Percentiles rank a stretch among this genome's conserved stretches.
Evolutionary conservation across 2,113 vertebrate species (phyloP).

Genomic region (Catharus minimus): DNA sequence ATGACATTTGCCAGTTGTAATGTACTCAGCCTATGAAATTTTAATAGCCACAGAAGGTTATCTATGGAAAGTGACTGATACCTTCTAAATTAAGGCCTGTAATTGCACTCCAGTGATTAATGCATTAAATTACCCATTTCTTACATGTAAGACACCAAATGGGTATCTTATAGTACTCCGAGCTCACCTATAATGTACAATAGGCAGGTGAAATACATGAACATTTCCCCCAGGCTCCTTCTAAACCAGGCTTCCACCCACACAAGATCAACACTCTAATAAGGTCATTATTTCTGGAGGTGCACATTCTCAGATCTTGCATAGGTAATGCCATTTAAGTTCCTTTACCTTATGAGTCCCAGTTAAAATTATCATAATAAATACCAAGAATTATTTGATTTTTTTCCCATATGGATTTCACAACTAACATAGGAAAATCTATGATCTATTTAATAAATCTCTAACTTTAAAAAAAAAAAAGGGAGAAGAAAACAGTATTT

Average conservation of each 20-base stretch:
- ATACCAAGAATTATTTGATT: neutral
- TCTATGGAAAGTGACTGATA: neutral
- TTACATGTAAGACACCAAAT: neutral
- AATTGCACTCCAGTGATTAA: constrained; percentile 38
- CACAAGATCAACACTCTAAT: neutral
- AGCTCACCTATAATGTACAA: neutral
- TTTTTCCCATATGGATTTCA: neutral
- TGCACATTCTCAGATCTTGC: neutral
- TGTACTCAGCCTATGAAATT: constrained; percentile 1
- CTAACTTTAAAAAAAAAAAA: neutral
- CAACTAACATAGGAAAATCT: neutral
- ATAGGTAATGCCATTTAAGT: neutral
- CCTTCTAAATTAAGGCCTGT: constrained; percentile 1
- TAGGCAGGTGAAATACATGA: neutral
- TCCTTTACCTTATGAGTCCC: neutral
- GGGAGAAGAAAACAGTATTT: fast-evolving
- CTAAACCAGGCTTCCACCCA: neutral
- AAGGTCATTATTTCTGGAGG: constrained; percentile 18
- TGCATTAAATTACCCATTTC: constrained; percentile 18
- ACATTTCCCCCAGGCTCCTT: neutral
- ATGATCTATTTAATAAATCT: neutral
- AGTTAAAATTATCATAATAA: constrained; percentile 10
- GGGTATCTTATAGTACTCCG: neutral
- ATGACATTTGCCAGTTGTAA: neutral
- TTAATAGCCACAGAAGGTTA: constrained; percentile 24